Percentiles rank a stretch among this genome's conserved stretches.
These are phyloP conservation scores for Penaeus vannamei DNA, from an alignment of 1,140 invertebrate species.

Conservation along the genomic window DNA sequence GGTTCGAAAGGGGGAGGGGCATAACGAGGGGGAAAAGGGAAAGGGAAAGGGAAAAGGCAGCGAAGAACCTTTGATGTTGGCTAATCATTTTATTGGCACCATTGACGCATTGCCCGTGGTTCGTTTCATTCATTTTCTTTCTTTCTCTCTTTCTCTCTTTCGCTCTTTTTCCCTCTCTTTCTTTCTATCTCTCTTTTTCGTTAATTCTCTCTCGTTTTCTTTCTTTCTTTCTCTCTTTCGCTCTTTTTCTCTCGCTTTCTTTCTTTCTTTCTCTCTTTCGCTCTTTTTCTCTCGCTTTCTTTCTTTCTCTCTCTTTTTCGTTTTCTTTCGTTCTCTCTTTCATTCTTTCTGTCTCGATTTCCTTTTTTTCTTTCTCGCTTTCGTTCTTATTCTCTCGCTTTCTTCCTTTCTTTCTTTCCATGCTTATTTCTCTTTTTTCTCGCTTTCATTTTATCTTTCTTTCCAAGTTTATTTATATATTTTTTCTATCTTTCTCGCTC, in stretches of 20 bases:
- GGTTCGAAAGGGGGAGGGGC: too few relatives aligned
- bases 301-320: background rate
- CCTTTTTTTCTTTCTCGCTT: slow-evolving; percentile 14
- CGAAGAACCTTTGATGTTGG: background rate
- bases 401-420: background rate
- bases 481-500: background rate
- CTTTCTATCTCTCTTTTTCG: background rate
- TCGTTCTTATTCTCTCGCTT: too few relatives aligned
- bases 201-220: background rate
- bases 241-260: slow-evolving; percentile 5
- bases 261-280: background rate
- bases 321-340: background rate
- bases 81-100: slow-evolving; percentile 5
- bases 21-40: background rate
- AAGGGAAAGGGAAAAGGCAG: background rate
- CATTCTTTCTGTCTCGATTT: background rate
- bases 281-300: background rate
- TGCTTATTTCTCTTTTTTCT: background rate
- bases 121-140: background rate
- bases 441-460: background rate
- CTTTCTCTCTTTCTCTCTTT: background rate
- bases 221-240: background rate
- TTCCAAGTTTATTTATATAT: background rate
- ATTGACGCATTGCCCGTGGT: background rate
- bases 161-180: background rate